These are phyloP conservation scores for Drosophila tsacasi DNA, from an alignment of 1,140 invertebrate genomes.

Conservation along the genomic window DNA sequence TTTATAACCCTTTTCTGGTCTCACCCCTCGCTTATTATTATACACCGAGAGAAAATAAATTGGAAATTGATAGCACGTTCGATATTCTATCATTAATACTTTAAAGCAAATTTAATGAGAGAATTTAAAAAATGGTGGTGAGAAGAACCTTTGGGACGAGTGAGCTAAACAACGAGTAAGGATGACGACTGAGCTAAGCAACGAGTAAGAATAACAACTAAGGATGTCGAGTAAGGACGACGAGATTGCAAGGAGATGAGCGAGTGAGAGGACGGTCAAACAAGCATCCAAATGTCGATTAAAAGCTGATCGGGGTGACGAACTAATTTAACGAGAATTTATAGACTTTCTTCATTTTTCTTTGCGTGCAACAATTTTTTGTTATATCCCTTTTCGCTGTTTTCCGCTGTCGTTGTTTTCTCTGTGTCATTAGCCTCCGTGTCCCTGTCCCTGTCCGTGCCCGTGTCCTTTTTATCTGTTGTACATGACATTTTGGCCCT, in stretches of 20 bases:
- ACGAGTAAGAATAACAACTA: not conserved
- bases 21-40: constrained; percentile 21
- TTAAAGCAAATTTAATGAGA: not conserved
- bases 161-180: not conserved
- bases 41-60: constrained; percentile 1
- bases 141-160: too few relatives aligned
- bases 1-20: constrained; percentile 66
- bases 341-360: constrained; percentile 6
- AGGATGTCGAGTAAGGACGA: not conserved
- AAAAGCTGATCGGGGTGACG: not conserved
- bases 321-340: not conserved
- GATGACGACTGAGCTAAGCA: too few relatives aligned
- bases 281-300: too few relatives aligned
- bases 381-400: constrained; percentile 16
- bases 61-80: not conserved
- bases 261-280: too few relatives aligned
- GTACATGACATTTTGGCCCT: constrained; percentile 81
- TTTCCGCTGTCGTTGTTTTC: constrained; percentile 47
- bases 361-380: constrained; percentile 8
- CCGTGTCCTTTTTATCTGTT: constrained; percentile 75
- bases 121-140: not conserved
- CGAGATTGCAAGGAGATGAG: too few relatives aligned
- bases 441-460: constrained; percentile 27
- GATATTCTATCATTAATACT: too few relatives aligned
- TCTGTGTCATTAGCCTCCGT: constrained; percentile 74